Percentiles rank a stretch among this genome's conserved stretches.
phyloP scores from a whole-genome alignment of 1,140 invertebrate genomes.

The Drosophila hydei region DNA sequence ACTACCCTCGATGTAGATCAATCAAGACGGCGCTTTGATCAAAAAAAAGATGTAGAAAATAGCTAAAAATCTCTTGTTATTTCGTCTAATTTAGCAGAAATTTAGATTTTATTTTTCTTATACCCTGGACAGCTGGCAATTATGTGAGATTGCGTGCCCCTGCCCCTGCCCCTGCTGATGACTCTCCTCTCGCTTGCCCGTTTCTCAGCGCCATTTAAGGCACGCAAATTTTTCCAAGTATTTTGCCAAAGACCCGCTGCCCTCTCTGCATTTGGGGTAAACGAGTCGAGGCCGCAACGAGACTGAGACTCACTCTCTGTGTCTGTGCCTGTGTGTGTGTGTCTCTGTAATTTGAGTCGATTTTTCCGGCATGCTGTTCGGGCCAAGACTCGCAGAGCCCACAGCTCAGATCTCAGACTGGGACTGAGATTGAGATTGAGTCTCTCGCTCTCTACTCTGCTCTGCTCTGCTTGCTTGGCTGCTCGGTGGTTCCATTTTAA shows the following conservation, averaged over 20 bases:
- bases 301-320: constrained; percentile 18
- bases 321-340: constrained; percentile 7
- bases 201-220: constrained; percentile 34
- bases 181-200: background rate
- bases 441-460: no score
- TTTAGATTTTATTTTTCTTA: constrained; percentile 6
- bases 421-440: constrained; percentile 29
- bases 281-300: constrained; percentile 25
- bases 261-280: constrained; percentile 23
- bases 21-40: constrained; percentile 49
- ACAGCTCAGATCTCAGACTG: constrained; percentile 23
- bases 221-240: constrained; percentile 75
- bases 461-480: constrained; percentile 32
- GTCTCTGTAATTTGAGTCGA: constrained; percentile 74
- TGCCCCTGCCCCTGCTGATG: background rate
- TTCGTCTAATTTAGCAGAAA: constrained; percentile 70
- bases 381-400: constrained; percentile 36
- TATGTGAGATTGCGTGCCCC: background rate
- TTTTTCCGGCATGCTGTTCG: constrained; percentile 78
- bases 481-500: constrained; percentile 77
- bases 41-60: background rate
- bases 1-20: constrained; percentile 56
- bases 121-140: constrained; percentile 70
- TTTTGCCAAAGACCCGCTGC: constrained; percentile 53
- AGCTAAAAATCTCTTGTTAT: constrained; percentile 29